Percentiles rank a stretch among this genome's conserved stretches.
Conservation (phyloP, 2,888 invertebrate genomes). For the Pyrocoelia pectoralis region DNA sequence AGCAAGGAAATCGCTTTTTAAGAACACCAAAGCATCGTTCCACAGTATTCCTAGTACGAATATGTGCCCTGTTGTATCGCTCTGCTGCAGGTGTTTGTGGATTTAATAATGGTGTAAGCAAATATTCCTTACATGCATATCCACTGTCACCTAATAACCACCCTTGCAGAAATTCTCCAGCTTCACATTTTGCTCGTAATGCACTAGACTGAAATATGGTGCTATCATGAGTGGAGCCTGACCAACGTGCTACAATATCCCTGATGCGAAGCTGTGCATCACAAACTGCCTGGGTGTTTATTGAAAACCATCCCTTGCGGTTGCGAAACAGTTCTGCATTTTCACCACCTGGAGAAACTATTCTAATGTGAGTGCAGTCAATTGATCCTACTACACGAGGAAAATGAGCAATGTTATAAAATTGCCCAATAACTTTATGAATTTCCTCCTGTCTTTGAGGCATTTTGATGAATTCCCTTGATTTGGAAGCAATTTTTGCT, state of each 20-base stretch:
- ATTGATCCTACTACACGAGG: too few species aligned
- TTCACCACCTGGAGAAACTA: constrained; percentile 2
- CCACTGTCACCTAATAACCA: constrained; percentile 2
- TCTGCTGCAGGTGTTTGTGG: not conserved
- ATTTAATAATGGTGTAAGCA: not conserved
- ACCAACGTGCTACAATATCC: not conserved
- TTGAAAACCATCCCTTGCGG: too few species aligned
- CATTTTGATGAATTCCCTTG: too few species aligned
- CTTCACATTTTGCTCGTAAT: not conserved
- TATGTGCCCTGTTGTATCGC: not conserved
- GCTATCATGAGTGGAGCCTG: not conserved
- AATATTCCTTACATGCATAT: not conserved
- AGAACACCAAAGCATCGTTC: not conserved
- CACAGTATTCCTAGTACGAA: not conserved
- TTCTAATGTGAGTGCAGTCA: too few species aligned
- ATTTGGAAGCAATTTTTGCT: too few species aligned
- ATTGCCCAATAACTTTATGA: too few species aligned
- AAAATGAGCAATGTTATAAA: too few species aligned
- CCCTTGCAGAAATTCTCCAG: too few species aligned
- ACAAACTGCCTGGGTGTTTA: not conserved
- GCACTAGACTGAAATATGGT: not conserved
- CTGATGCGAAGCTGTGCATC: not conserved
- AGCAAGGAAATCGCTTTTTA: too few species aligned
- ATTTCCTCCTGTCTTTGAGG: too few species aligned
- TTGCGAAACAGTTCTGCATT: not conserved